Evolutionary conservation across 2,797 vertebrate species (phyloP), one percentile per base, ranked within the genome.

Genomic region (Syngnathus rostellatus): DNA sequence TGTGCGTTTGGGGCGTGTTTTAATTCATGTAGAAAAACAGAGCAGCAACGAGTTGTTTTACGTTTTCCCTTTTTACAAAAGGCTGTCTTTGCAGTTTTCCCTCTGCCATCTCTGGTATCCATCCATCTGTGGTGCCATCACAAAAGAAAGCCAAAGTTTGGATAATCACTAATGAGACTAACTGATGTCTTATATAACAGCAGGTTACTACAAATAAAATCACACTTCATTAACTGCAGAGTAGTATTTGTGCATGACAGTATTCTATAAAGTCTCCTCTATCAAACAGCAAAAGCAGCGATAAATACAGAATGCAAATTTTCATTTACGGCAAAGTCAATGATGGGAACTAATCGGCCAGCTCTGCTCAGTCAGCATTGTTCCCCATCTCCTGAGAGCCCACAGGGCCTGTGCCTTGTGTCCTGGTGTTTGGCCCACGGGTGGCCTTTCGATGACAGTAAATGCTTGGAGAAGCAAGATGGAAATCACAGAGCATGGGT

Each of bases 391-490:
- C 66, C 70, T 72, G 77, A 77, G 76, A 75, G 73, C 72, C 69
- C 67, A 23, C 68, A 66, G 68, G 71, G 72, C 66, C 63, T 65
- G 57, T 71, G 72, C 69, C 77, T 82, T 65, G 17, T 48, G 77
- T 72, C 66, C 73, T 74, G 73, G 62, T 77, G 75, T 70, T 63
- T 75, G 74, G 51, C 62, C 68, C 69, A 43, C 6, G 17, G 78
- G 53, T 76, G 76, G 68, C 80, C 76, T 64, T 70, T 76, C 68
- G 68, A 69, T 79, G 75, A 85, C 71, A 82, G 72, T 12, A 37
- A 77, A 77, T 70, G 68, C 70, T 75, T 61, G 71, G 68, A 77
- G 66, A 75, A 66, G 73, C 76, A 75, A 80, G 70, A 81, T 62
- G 72, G 62, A 73, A 78, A 73, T 75, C 71, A 66, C 69, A 74